Conservation (phyloP, 2,797 vertebrate genomes). For the Erithacus rubecula region DNA sequence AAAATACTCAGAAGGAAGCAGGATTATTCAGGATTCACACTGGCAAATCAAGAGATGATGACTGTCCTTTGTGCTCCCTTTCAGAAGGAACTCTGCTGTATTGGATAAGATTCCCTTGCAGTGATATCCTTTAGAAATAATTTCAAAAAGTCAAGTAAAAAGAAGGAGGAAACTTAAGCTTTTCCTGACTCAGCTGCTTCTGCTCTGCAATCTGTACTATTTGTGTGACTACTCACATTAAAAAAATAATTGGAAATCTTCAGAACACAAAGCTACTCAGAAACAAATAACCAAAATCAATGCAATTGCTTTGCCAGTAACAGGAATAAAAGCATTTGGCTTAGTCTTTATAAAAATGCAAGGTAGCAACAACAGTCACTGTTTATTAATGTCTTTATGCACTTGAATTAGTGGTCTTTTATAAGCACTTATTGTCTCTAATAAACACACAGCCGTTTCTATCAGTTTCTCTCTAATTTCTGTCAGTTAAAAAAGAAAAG, state of each 20-base stretch:
- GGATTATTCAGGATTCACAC: neutral
- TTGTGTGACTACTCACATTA: neutral
- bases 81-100: neutral
- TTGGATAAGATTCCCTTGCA: neutral
- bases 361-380: neutral
- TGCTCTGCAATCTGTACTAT: neutral
- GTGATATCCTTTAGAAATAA: neutral
- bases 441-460: neutral
- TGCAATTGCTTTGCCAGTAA: neutral
- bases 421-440: neutral
- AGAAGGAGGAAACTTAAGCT: neutral
- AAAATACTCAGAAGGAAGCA: neutral
- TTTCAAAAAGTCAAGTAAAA: neutral
- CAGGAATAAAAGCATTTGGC: neutral
- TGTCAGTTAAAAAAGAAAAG: neutral
- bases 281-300: neutral
- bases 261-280: neutral
- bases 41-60: neutral
- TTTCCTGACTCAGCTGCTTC: neutral
- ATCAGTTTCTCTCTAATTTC: neutral
- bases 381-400: neutral
- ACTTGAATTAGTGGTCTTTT: neutral
- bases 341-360: neutral
- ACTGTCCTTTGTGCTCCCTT: neutral
- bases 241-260: neutral